Evolutionary conservation across 1,140 invertebrate species (phyloP), one percentile per base, ranked within the genome.

Genomic region (Ditylenchus dipsaci): DNA sequence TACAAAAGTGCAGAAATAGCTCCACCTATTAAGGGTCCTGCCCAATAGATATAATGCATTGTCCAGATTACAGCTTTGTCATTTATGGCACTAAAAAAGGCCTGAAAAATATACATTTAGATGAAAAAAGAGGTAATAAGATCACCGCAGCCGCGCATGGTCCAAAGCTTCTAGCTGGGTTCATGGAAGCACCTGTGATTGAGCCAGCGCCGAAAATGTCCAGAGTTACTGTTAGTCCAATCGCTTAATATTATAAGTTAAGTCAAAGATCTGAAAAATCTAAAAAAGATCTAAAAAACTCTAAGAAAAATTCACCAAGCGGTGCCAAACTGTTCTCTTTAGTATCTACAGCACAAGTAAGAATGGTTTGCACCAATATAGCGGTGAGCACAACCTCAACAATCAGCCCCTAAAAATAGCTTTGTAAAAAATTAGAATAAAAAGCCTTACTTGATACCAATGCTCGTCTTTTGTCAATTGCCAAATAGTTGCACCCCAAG

Each of bases 131-230:
- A 30, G n/a, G 17, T 63, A 30, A n/a, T n/a, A n/a, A n/a, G n/a
- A n/a, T n/a, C 9, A 27, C 11, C 13, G 78, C 77, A 27, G 71
- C 78, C n/a, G 84, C 66, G 33, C 82, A 81, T 11, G 84, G 84
- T 3, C 84, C 84, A 63, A 84, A 79, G 65, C 82, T 84, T 58
- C 84, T 71, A 11, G 84, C 84, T 29, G 84, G 84, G 69, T 85
- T 85, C 84, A 85, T 83, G 8, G 82, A 83, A 1, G 82, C 83
- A 11, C 84, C 84, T 21, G 81, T 83, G 11, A 83, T 71, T 21
- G 57, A 49, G n/a, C 70, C 71, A 23, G 11, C 79, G 76, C 21
- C 78, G 72, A 26, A 83, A 45, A 71, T 62, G 19, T 58, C 58
- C 59, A 61, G 33, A 23, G 69, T 29, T 11, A 71, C 49, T 29